Conservation (phyloP, 2,113 vertebrate species). For the Zosterops lateralis region DNA sequence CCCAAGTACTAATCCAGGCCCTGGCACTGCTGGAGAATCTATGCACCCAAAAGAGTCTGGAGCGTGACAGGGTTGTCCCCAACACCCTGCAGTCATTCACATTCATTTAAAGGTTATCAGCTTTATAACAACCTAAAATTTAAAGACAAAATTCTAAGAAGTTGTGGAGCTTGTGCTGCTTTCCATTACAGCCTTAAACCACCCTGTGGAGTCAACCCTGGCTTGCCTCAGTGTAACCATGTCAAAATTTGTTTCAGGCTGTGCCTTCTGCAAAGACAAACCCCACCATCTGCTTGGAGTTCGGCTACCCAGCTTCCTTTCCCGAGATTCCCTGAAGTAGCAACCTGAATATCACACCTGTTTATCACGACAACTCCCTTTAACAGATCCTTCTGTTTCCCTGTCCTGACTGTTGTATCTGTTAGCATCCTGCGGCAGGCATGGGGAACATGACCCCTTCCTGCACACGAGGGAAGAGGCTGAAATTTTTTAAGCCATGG, state of each 20-base stretch:
- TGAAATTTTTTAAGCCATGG: conserved; percentile 26
- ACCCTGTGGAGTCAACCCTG: not conserved
- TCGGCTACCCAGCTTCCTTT: conserved; percentile 13
- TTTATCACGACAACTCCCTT: conserved; percentile 59
- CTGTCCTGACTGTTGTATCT: conserved; percentile 46
- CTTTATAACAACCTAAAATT: not conserved
- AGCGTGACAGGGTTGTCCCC: not conserved
- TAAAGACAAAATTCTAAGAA: not conserved
- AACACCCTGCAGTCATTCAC: not conserved
- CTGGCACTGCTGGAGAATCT: not conserved
- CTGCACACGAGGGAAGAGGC: not conserved
- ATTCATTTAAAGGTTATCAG: not conserved
- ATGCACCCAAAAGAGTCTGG: not conserved
- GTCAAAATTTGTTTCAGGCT: not conserved
- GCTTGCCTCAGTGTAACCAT: not conserved
- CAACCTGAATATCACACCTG: conserved; percentile 60
- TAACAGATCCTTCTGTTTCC: conserved; percentile 46
- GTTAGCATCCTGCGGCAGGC: conserved; percentile 21
- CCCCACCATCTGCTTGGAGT: conserved; percentile 44
- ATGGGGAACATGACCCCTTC: conserved; percentile 11
- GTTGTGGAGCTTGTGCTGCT: not conserved
- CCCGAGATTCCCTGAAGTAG: conserved; percentile 26
- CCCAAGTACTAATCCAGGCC: not conserved
- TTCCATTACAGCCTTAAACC: not conserved
- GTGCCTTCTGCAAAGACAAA: conserved; percentile 19